phyloP scores from a whole-genome alignment of 2,888 invertebrate species.

The Silvanus unidentatus region DNA sequence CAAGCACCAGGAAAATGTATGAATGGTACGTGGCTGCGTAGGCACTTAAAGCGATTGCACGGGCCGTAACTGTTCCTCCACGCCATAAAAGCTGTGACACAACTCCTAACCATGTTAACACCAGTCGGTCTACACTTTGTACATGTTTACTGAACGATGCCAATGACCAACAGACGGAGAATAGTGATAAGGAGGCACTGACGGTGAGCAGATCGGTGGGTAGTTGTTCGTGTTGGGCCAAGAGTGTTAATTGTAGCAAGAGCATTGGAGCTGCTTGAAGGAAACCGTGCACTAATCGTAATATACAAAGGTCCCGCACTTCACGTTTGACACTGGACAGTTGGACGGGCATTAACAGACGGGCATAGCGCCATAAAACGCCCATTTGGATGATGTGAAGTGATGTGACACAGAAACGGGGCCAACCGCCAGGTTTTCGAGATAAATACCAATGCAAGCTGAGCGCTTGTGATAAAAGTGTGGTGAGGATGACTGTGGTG shows the following conservation, averaged over 20 bases:
- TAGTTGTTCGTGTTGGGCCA: too few relatives aligned
- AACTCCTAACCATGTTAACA: constrained; percentile 48
- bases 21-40: constrained; percentile 58
- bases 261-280: constrained; percentile 86
- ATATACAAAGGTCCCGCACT: constrained; percentile 67
- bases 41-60: constrained; percentile 75
- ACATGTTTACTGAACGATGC: constrained; percentile 89
- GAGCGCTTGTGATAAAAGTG: constrained; percentile 68
- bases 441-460: constrained; percentile 70
- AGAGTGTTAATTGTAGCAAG: constrained; percentile 70
- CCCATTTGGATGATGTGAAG: constrained; percentile 66
- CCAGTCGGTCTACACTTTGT: constrained; percentile 76
- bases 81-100: constrained; percentile 67
- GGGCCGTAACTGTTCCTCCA: constrained; percentile 74
- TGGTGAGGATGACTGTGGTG: constrained; percentile 64
- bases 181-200: constrained; percentile 73
- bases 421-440: constrained; percentile 45
- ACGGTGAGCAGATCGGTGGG: constrained; percentile 77
- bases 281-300: constrained; percentile 80
- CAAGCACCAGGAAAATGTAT: constrained; percentile 45
- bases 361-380: constrained; percentile 76
- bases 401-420: constrained; percentile 51
- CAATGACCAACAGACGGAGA: constrained; percentile 85
- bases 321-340: constrained; percentile 77
- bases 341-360: constrained; percentile 78